phyloP scores from a whole-genome alignment of 2,113 vertebrate genomes.

The Phylloscopus whistleri region DNA sequence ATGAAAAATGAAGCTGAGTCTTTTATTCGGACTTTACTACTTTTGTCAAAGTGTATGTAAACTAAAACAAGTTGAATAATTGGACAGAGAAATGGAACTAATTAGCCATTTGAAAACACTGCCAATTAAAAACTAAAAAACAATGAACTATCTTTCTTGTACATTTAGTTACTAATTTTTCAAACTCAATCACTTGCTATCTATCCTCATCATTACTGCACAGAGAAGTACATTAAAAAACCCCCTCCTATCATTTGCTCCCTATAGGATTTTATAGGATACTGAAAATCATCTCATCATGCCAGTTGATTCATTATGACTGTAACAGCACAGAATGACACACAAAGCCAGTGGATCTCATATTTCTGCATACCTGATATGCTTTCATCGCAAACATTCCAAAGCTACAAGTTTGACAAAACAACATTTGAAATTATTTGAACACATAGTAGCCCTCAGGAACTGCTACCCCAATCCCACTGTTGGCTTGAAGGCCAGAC shows the following conservation, averaged over 20 bases:
- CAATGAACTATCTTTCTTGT: not conserved
- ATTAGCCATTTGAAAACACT: not conserved
- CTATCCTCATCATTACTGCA: not conserved
- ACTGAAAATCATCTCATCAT: not conserved
- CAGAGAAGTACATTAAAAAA: not conserved
- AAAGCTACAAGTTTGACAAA: not conserved
- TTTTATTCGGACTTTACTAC: not conserved
- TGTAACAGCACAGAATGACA: not conserved
- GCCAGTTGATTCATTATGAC: not conserved
- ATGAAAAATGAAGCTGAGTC: not conserved
- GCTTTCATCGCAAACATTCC: not conserved
- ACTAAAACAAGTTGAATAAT: not conserved
- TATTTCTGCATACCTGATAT: not conserved
- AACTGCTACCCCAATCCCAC: not conserved
- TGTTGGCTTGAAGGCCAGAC: not conserved
- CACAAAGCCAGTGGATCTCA: not conserved
- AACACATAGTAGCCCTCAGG: accelerated
- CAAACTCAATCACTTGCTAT: not conserved
- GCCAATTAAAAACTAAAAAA: not conserved
- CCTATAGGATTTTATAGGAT: not conserved
- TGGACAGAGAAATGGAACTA: not conserved
- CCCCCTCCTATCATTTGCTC: not conserved
- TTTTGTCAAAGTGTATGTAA: not conserved
- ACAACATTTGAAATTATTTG: not conserved
- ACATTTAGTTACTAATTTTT: not conserved